These are phyloP conservation scores for Blastobasis lacticolella DNA, from an alignment of 2,888 invertebrate genomes.

Conservation along the genomic window DNA sequence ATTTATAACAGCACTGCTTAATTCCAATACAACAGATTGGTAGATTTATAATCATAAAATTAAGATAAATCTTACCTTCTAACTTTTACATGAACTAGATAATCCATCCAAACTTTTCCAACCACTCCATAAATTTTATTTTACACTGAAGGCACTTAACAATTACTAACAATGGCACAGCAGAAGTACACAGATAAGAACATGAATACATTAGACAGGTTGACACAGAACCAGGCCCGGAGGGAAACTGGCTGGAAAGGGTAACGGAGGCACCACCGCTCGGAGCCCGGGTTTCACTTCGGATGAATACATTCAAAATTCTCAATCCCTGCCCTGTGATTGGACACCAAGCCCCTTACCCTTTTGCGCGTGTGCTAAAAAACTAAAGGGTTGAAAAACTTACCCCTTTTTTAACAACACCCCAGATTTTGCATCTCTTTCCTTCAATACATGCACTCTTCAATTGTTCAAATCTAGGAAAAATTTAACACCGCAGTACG, in stretches of 20 bases:
- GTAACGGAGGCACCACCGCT: constrained; percentile 33
- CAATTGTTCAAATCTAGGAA: too few species aligned
- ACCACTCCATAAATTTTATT: too few species aligned
- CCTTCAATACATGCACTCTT: constrained; percentile 2
- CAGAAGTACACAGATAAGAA: too few species aligned
- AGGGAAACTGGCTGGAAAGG: constrained; percentile 38
- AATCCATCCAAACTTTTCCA: too few species aligned
- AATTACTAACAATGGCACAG: too few species aligned
- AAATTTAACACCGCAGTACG: too few species aligned
- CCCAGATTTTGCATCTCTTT: constrained; percentile 43
- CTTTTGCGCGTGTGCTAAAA: constrained; percentile 71
- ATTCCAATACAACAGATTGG: too few species aligned
- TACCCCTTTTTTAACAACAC: constrained; percentile 56
- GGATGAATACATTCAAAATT: constrained; percentile 55
- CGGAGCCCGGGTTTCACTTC: constrained; percentile 28
- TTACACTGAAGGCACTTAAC: too few species aligned
- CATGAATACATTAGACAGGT: constrained; percentile 33
- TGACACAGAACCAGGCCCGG: constrained; percentile 28
- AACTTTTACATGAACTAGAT: too few species aligned
- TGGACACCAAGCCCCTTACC: constrained; percentile 55
- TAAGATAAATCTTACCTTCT: too few species aligned
- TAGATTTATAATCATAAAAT: too few species aligned
- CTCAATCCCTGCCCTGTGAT: constrained; percentile 47
- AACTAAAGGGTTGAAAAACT: constrained; percentile 63
- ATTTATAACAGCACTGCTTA: too few species aligned